Base-by-base conservation (phyloP, 2,113 vertebrate genomes). In the Anarrhichthys ocellatus region DNA sequence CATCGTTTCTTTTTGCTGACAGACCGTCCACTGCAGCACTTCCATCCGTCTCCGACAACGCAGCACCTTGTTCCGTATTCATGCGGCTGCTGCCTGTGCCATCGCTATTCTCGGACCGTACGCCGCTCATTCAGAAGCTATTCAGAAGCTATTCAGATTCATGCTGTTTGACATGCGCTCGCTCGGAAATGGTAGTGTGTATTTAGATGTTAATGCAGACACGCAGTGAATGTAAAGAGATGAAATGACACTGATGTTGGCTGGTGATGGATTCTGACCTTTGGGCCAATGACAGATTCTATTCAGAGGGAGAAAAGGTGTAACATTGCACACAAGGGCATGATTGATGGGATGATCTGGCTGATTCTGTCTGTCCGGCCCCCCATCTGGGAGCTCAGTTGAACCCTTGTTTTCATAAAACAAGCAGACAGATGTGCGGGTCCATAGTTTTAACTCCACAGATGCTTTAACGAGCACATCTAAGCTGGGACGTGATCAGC, bases 1-100 rank as follows among this genome's bases (percentile, higher is more conserved):
- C 70, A 69, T 87, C 81, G 73, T 74, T 54, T 74, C 15, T 20
- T 63, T 75, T 84, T 76, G 67, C 86, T 42, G 78, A 83, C 84
- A 84, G 82, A 85, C 87, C 75, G 75, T 88, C 89, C 90, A 85
- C 87, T 82, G 86, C 89, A 86, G 81, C 75, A 63, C 85, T 73
- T 82, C 58, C 75, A 27, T 29, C 24, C 5, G 3, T 24, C 36
- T 62, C 87, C 7, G 5, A 64, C 72, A 80, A 64, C 54, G 59
- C 73, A 74, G 76, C 71, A 52, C 73, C 75, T 85, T 15, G 52
- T 81, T 91, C 73, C 40, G 81, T 84, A 92, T 92, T 90, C 87
- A 86, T 69, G 52, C 56, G 0, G 85, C 76, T 59, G 75, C 86
- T 67, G 68, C 82, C 81, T 61, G 14, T 40, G 46, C 59, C 83